A percentile compares a stretch with the other conserved stretches of the same genome.
These are phyloP conservation scores for Lomographa bimaculata DNA, from an alignment of 2,888 invertebrate species.

Conservation along the genomic window DNA sequence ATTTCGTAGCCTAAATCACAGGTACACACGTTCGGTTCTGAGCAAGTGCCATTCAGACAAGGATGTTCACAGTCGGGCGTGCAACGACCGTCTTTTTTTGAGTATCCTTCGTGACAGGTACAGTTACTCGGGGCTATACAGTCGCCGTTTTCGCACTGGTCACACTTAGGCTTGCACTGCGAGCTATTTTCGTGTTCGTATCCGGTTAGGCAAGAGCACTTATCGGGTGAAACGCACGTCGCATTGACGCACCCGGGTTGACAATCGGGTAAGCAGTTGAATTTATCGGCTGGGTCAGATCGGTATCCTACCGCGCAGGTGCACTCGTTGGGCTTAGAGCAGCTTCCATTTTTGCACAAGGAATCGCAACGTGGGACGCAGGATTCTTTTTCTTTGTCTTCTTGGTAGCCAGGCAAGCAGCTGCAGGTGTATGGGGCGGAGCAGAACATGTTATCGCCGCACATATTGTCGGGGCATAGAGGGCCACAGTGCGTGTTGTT, in stretches of 20 bases:
- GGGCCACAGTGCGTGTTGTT: slow-evolving; percentile 25
- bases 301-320: slow-evolving; percentile 39
- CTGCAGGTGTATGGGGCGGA: slow-evolving; percentile 41
- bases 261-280: slow-evolving; percentile 40
- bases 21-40: slow-evolving; percentile 64
- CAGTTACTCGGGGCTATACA: slow-evolving; percentile 43
- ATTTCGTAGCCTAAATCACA: slow-evolving; percentile 60
- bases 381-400: slow-evolving; percentile 32
- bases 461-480: slow-evolving; percentile 20
- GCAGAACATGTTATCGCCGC: slow-evolving; percentile 61
- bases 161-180: slow-evolving; percentile 49
- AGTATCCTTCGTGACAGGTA: slow-evolving; percentile 34
- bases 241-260: slow-evolving; percentile 43
- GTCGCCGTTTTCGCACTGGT: slow-evolving; percentile 42
- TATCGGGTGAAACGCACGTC: slow-evolving; percentile 42
- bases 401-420: slow-evolving; percentile 20
- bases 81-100: slow-evolving; percentile 30
- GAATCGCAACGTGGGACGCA: slow-evolving; percentile 36
- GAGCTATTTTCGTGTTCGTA: slow-evolving; percentile 34
- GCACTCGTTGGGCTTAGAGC: slow-evolving; percentile 53
- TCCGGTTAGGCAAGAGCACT: slow-evolving; percentile 42
- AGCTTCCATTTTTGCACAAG: slow-evolving; percentile 51
- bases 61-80: slow-evolving; percentile 32
- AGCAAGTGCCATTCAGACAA: slow-evolving; percentile 51
- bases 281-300: slow-evolving; percentile 21